Percentiles rank a stretch among this genome's conserved stretches.
phyloP scores from a whole-genome alignment of 2,113 vertebrate species.

The Pao palembangensis region DNA sequence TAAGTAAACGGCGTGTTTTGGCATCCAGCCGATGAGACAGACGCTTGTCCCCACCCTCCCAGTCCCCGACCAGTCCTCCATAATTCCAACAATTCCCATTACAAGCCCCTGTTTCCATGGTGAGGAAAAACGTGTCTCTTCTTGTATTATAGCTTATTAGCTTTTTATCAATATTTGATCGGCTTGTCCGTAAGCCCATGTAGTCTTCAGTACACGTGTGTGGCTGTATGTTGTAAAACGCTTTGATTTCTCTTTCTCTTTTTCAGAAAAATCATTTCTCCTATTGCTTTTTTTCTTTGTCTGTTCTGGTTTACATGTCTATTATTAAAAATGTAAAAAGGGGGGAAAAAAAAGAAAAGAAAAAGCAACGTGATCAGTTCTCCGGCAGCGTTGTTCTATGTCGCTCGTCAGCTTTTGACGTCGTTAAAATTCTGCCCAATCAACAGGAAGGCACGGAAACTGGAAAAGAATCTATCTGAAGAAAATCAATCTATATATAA shows the following conservation, averaged over 20 bases:
- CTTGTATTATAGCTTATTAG: constrained; percentile 80
- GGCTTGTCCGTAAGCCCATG: constrained; percentile 77
- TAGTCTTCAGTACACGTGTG: constrained; percentile 81
- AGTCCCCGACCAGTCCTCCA: constrained; percentile 28
- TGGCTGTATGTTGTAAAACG: constrained; percentile 77
- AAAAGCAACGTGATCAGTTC: constrained; percentile 46
- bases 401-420: constrained; percentile 53
- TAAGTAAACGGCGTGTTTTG: constrained; percentile 78
- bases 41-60: constrained; percentile 55
- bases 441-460: constrained; percentile 74
- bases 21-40: constrained; percentile 65
- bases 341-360: constrained; percentile 29
- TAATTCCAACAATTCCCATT: constrained; percentile 39
- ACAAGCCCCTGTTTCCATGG: constrained; percentile 61
- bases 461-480: constrained; percentile 78
- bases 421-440: constrained; percentile 65
- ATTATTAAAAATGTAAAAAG: constrained; percentile 56
- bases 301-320: constrained; percentile 77
- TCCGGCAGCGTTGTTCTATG: constrained; percentile 50
- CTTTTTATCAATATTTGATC: constrained; percentile 78
- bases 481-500: constrained; percentile 78
- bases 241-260: constrained; percentile 48
- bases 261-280: constrained; percentile 67
- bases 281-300: constrained; percentile 68
- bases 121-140: constrained; percentile 72